These are phyloP conservation scores for Parochlus steinenii DNA, from an alignment of 2,888 invertebrate genomes.

Conservation along the genomic window DNA sequence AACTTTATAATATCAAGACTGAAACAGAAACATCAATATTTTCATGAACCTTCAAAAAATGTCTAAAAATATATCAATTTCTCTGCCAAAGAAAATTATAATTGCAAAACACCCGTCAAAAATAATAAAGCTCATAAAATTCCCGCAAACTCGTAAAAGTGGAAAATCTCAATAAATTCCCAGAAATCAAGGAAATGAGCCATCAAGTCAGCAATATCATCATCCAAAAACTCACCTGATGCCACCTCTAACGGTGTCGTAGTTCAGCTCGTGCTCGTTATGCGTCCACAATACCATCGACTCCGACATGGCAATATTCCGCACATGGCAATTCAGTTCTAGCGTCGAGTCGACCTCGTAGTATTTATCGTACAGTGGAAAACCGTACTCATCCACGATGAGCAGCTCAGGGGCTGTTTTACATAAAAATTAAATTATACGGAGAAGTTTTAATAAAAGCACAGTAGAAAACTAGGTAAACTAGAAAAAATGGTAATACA, in stretches of 20 bases:
- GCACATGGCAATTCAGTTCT: constrained; percentile 35
- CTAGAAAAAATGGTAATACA: no score
- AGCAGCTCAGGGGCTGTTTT: constrained; percentile 35
- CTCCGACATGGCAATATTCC: constrained; percentile 33
- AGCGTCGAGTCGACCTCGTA: constrained; percentile 38
- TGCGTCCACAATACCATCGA: constrained; percentile 37
- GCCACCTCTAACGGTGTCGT: constrained; percentile 34
- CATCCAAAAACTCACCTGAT: constrained; percentile 32
- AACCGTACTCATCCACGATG: constrained; percentile 35
- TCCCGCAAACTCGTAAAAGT: no score
- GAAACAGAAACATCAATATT: no score
- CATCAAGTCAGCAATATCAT: constrained; percentile 10
- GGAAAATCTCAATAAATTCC: no score
- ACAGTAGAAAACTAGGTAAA: no score
- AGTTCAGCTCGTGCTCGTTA: constrained; percentile 32
- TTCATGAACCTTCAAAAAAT: no score
- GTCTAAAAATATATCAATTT: no score
- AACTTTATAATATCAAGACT: no score
- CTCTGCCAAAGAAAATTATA: no score
- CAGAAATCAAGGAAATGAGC: no score
- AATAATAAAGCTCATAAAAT: no score
- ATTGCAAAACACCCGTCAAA: no score
- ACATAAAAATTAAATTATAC: neutral
- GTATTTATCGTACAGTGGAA: constrained; percentile 34
- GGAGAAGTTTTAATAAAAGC: neutral